Evolutionary conservation across 2,797 vertebrate genomes (phyloP), one percentile per base, ranked within the genome.

Genomic region (Arnoldichthys spilopterus): DNA sequence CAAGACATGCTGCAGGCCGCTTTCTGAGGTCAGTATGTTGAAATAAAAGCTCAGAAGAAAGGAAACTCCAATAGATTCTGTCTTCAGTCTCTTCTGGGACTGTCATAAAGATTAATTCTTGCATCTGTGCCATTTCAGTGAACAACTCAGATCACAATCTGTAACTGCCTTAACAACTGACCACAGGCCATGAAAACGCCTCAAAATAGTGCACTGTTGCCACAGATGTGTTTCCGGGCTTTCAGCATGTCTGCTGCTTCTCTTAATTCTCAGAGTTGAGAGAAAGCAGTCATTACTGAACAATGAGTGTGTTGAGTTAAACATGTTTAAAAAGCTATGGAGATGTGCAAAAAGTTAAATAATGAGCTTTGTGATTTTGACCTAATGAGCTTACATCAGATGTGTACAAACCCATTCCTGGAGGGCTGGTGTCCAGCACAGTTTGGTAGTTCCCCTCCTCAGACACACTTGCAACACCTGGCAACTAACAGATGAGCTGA

Each of bases 311-410:
- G 66, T 26, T 64, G 62, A 67, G 18, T 54, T 67, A 47, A 51
- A 67, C 20, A 59, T n/a, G 47, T 43, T 26, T 3, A 83, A 84
- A 84, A 80, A 72, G 83, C 80, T 84, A 84, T 77, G 83, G 81
- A 45, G 67, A 85, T 87, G 84, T 88, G 40, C 84, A 73, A 69
- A 45, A 74, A 82, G 78, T 85, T 82, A 74, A 53, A 37, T 1
- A n/a, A 49, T 84, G 9, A 26, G 69, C 47, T 58, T 61, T 72
- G 13, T 79, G 54, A 54, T 58, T 15, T 40, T 68, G 53, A 77
- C 28, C 47, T 54, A 59, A 78, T 75, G 53, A 54, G 28, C 54
- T 80, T 9, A n/a, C n/a, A n/a, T n/a, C n/a, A n/a, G n/a, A n/a
- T n/a, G n/a, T n/a, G n/a, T n/a, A n/a, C n/a, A n/a, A n/a, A n/a